These are phyloP conservation scores for Notiomystis cincta DNA, from an alignment of 2,113 vertebrate genomes.

Conservation along the genomic window DNA sequence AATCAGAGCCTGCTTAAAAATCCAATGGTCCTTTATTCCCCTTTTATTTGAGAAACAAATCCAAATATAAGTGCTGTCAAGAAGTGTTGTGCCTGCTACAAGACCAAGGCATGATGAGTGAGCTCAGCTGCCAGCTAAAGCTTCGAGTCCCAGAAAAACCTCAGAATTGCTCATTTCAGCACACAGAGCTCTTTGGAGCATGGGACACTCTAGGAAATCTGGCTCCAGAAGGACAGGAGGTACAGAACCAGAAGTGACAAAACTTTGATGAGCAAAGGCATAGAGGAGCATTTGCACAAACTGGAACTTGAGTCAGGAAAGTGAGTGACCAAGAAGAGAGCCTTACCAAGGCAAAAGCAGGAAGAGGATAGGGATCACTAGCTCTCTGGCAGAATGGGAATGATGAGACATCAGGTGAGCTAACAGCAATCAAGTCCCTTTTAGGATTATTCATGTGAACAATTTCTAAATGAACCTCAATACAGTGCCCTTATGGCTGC, in stretches of 20 bases:
- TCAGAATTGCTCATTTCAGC: neutral
- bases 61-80: neutral
- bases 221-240: neutral
- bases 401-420: neutral
- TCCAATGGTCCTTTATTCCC: neutral
- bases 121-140: neutral
- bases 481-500: rapidly evolving
- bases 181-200: neutral
- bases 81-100: neutral
- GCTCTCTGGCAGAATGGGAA: neutral
- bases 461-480: neutral
- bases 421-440: neutral
- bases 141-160: neutral
- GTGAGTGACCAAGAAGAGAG: neutral
- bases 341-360: neutral
- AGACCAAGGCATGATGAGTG: neutral
- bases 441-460: neutral
- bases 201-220: neutral
- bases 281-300: neutral
- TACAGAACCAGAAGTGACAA: neutral
- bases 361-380: neutral
- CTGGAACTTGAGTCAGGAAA: neutral
- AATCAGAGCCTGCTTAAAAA: neutral
- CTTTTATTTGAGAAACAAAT: neutral
- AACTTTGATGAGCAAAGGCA: neutral